Percentiles rank a stretch among this genome's conserved stretches.
These are phyloP conservation scores for Zonitis immaculata DNA, from an alignment of 2,888 invertebrate genomes.

Conservation along the genomic window DNA sequence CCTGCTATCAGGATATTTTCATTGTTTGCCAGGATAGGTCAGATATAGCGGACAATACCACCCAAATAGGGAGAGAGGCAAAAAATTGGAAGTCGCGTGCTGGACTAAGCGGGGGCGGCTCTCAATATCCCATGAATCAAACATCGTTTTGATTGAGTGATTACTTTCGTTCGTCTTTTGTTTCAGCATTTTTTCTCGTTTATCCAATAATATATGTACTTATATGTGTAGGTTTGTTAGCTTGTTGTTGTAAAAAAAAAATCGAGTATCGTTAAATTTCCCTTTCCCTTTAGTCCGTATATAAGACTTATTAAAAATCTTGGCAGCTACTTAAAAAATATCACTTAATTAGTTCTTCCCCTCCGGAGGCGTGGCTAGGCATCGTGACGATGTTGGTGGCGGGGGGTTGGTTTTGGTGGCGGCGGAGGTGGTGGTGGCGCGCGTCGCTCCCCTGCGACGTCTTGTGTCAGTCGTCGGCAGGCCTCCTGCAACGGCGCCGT, in stretches of 20 bases:
- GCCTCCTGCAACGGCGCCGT: constrained; percentile 48
- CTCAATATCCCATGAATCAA: neutral
- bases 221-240: too few relatives aligned
- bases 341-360: constrained; percentile 47
- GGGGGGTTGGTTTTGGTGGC: constrained; percentile 25
- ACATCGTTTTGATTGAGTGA: neutral
- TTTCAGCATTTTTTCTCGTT: neutral
- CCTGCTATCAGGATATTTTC: neutral
- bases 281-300: neutral
- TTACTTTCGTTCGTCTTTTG: neutral
- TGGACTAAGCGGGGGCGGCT: constrained; percentile 18
- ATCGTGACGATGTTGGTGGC: constrained; percentile 29
- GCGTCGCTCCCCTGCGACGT: constrained; percentile 45
- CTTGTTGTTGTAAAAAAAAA: too few relatives aligned
- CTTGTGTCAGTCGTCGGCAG: constrained; percentile 50
- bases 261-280: too few relatives aligned
- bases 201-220: neutral
- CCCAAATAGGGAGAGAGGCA: constrained; percentile 23
- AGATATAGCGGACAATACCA: constrained; percentile 20
- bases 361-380: constrained; percentile 45
- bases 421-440: constrained; percentile 44
- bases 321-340: constrained; percentile 48
- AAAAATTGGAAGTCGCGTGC: constrained; percentile 26
- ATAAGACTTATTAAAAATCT: constrained; percentile 41
- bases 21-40: constrained; percentile 29